phyloP scores from a whole-genome alignment of 2,888 invertebrate species.

The Lysandra bellargus region DNA sequence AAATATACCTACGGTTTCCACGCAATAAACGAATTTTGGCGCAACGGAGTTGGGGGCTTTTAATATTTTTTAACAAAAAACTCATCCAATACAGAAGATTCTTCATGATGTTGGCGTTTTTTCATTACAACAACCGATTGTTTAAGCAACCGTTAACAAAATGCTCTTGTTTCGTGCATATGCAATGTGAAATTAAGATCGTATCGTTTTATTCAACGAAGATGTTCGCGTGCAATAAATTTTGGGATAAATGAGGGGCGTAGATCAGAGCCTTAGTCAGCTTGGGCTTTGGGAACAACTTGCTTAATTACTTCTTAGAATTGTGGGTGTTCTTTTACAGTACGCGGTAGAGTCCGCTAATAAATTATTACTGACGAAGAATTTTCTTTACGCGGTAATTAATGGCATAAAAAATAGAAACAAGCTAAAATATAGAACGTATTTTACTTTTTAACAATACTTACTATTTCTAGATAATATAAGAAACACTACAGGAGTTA shows the following conservation, averaged over 20 bases:
- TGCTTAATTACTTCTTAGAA: slow-evolving; percentile 58
- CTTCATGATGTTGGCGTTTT: not conserved
- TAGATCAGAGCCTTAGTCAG: slow-evolving; percentile 47
- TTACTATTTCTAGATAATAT: too few species aligned
- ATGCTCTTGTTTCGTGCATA: slow-evolving; percentile 29
- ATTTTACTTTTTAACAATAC: too few species aligned
- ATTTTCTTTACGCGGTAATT: not conserved
- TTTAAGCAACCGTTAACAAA: slow-evolving; percentile 27
- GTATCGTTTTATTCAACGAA: slow-evolving; percentile 40
- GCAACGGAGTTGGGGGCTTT: too few species aligned
- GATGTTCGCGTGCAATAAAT: slow-evolving; percentile 50
- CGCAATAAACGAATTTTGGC: too few species aligned
- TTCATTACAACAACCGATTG: slow-evolving; percentile 4
- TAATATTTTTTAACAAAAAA: not conserved
- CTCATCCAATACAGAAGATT: not conserved
- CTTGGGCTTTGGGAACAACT: slow-evolving; percentile 49
- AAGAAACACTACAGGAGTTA: too few species aligned
- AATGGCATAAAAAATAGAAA: not conserved
- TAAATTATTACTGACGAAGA: not conserved
- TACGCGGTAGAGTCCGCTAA: not conserved
- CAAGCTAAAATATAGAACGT: too few species aligned
- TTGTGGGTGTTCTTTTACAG: slow-evolving; percentile 38
- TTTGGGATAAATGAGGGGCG: slow-evolving; percentile 61
- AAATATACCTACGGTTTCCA: too few species aligned
- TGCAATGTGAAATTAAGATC: slow-evolving; percentile 39